Base-by-base conservation (phyloP, 2,113 vertebrate species). In the Sialia sialis region DNA sequence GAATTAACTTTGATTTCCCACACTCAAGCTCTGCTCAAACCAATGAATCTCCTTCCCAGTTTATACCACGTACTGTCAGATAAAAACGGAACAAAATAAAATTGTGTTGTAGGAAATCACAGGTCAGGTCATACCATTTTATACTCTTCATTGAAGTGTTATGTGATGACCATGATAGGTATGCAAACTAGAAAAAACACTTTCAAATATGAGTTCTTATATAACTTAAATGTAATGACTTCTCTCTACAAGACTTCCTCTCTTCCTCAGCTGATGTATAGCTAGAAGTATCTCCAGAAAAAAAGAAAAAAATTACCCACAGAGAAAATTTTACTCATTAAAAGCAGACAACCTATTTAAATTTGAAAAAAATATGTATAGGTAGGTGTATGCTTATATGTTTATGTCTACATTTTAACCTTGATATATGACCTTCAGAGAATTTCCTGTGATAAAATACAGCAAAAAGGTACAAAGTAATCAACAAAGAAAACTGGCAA, bases 191-290 rank as follows among this genome's bases (percentile, higher is more conserved):
- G 66, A 90, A 82, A 73, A 90, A 95, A 94, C 44, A 46, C 85
- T 93, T 74, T 95, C 38, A 74, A 58, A 77, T 87, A 69, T 4
- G 5, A 46, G 14, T 76, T 89, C 59, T 55, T 48, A 74, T 16
- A 44, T 26, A 77, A 78, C 74, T 81, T 83, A 96, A 96, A 94
- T 94, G 26, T 74, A 92, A 94, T 52, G 32, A 66, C 60, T 96
- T 91, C 69, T 85, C 91, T 97, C 96, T 80, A 97, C 77, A 54
- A 95, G 76, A 48, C 75, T 95, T 96, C 55, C 39, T 95, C 69
- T 93, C 79, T 94, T 94, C 87, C 60, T 29, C 73, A 96, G 94
- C 66, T 97, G 87, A 94, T 82, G 56, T 58, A 90, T 23, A 68
- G 79, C 77, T 68, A 90, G 60, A 92, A 94, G 55, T 49, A 89